Evolutionary conservation across 2,888 invertebrate species (phyloP), one percentile per base, ranked within the genome.

Genomic region (Netelia melanura): DNA sequence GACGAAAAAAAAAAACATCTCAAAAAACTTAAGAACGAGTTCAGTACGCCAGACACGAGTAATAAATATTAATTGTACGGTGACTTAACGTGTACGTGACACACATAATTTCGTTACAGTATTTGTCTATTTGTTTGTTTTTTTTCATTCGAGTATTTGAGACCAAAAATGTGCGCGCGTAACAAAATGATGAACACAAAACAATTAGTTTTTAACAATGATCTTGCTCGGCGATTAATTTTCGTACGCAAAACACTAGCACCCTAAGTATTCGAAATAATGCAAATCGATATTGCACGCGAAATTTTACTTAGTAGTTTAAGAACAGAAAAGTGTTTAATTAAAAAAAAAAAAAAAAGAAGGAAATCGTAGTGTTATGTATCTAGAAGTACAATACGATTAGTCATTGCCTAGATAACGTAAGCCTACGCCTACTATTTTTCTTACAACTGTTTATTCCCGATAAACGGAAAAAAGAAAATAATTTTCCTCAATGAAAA

Each of bases 51-150:
- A 48, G 65, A 70, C 68, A 61, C 43, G 54, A 30, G 82, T 64
- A 84, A 83, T 87, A 87, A 87, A 86, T 86, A 87, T 58, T 76
- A 81, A 65, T 81, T 61, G 61, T 77, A 81, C 77, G 68, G 67
- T 78, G 77, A 80, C 80, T 25, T 83, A 70, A 79, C 64, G 56
- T n/a, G 48, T 74, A 56, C 62, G 62, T 43, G 72, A 80, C 65
- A 77, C 72, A 72, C 56, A 21, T 10, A 21, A 67, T 17, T 9
- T 11, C 17, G 17, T n/a, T 10, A 21, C 17, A 67, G 17, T 25
- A 23, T 68, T 10, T 62, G 44, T 71, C 52, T 30, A 21, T 21
- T 21, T 21, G 21, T 80, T 67, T n/a, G n/a, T 54, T 80, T 17
- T 21, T 74, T 30, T 48, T 17, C 10, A 23, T 6, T 58, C 38